Percentiles rank a stretch among this genome's conserved stretches.
phyloP scores from a whole-genome alignment of 2,113 vertebrate species.

The Regulus satrapa region DNA sequence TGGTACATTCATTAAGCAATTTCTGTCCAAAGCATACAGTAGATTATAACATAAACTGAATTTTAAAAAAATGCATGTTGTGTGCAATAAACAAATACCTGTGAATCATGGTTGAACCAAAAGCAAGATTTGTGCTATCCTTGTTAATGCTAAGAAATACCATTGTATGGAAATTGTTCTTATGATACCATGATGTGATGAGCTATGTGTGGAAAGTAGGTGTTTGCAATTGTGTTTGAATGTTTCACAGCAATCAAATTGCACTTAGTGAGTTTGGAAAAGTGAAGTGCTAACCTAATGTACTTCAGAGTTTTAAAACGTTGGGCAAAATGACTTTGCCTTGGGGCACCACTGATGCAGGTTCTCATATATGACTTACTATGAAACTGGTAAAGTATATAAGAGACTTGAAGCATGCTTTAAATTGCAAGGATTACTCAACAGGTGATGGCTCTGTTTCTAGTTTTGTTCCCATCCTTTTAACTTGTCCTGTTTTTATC shows the following conservation, averaged over 20 bases:
- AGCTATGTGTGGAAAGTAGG: not conserved
- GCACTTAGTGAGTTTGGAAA: not conserved
- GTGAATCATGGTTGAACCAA: not conserved
- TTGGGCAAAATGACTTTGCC: not conserved
- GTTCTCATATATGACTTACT: not conserved
- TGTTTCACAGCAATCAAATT: not conserved
- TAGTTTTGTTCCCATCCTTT: slow-evolving; percentile 18
- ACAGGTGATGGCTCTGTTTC: not conserved
- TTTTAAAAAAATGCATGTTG: not conserved
- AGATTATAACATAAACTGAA: not conserved
- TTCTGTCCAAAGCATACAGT: not conserved
- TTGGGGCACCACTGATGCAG: not conserved
- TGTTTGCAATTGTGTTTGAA: not conserved
- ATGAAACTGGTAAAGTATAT: not conserved
- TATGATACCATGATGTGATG: not conserved
- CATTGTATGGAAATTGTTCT: not conserved
- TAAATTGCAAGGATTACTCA: not conserved
- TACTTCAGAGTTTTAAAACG: not conserved
- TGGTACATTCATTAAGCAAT: not conserved
- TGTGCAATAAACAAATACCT: not conserved
- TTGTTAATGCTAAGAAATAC: not conserved
- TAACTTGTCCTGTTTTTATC: slow-evolving; percentile 10
- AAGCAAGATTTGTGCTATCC: not conserved
- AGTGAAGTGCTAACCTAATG: not conserved
- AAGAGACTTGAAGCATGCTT: not conserved